A percentile compares a stretch with the other conserved stretches of the same genome.
Evolutionary conservation across 1,140 invertebrate genomes (phyloP).

Genomic region (Zaprionus davidi): DNA sequence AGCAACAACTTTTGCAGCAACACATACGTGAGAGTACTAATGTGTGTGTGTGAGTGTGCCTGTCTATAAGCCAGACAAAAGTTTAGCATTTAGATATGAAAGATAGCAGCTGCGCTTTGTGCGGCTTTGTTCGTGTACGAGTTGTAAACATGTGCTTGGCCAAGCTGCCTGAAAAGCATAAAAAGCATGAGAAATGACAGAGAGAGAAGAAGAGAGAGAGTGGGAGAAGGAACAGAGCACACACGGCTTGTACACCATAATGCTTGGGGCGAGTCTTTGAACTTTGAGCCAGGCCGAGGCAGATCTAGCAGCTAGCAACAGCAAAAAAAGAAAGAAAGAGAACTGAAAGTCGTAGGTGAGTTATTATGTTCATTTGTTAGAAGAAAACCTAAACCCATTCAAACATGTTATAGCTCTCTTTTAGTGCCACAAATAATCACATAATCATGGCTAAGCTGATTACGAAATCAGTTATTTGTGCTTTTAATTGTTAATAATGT

Average conservation of each 20-base stretch:
- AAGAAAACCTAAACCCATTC: not conserved
- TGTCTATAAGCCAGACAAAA: constrained; percentile 54
- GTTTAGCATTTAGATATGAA: constrained; percentile 75
- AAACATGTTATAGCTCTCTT: no score
- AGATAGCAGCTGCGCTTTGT: constrained; percentile 68
- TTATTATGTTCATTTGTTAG: not conserved
- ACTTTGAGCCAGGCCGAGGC: constrained; percentile 29
- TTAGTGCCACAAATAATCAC: not conserved
- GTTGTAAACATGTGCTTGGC: constrained; percentile 54
- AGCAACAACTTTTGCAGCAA: constrained; percentile 61
- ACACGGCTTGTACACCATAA: constrained; percentile 7
- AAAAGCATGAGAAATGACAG: constrained; percentile 6
- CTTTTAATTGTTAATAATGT: not conserved
- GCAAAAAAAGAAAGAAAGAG: not conserved
- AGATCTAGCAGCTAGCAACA: constrained; percentile 1
- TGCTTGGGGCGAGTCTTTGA: constrained; percentile 38
- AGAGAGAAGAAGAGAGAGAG: not conserved
- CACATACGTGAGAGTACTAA: not conserved
- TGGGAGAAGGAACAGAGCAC: not conserved
- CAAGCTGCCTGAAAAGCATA: constrained; percentile 22
- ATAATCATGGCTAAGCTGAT: not conserved
- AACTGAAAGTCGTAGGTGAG: not conserved
- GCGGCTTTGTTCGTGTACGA: constrained; percentile 65
- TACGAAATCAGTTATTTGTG: not conserved
- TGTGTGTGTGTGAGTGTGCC: constrained; percentile 32